Evolutionary conservation across 2,113 vertebrate species (phyloP).

Genomic region (Halichoerus grypus): DNA sequence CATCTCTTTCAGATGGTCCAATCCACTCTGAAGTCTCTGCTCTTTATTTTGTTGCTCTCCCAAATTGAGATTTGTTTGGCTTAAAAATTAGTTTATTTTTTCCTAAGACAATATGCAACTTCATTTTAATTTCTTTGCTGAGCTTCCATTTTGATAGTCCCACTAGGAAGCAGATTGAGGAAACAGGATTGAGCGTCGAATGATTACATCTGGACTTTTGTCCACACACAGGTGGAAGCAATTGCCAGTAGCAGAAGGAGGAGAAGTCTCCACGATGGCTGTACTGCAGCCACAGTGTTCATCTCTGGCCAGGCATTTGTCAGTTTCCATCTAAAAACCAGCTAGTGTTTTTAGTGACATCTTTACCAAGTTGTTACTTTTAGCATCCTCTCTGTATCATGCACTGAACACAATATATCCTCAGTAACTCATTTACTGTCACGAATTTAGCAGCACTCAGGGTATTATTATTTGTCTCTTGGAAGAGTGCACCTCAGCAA

Average conservation of each 20-base stretch:
- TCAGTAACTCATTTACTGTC: constrained; percentile 76
- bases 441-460: constrained; percentile 67
- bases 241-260: constrained; percentile 64
- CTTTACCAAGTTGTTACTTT: constrained; percentile 79
- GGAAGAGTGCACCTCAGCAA: neutral
- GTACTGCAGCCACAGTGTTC: neutral
- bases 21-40: constrained; percentile 35
- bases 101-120: constrained; percentile 63
- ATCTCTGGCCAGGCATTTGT: constrained; percentile 62
- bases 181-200: no score
- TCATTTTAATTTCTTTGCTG: constrained; percentile 80
- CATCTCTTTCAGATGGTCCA: constrained; percentile 37
- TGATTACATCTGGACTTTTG: constrained; percentile 77
- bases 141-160: constrained; percentile 69
- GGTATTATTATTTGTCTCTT: constrained; percentile 76
- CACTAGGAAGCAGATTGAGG: neutral
- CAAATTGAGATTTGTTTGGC: neutral
- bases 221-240: constrained; percentile 68
- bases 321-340: constrained; percentile 72
- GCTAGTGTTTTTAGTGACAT: constrained; percentile 74
- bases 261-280: constrained; percentile 59
- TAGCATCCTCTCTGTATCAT: constrained; percentile 75
- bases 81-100: constrained; percentile 72
- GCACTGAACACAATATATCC: constrained; percentile 65
- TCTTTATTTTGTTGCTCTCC: constrained; percentile 69